Evolutionary conservation across 2,113 vertebrate genomes (phyloP).

Genomic region (Callipepla californica): DNA sequence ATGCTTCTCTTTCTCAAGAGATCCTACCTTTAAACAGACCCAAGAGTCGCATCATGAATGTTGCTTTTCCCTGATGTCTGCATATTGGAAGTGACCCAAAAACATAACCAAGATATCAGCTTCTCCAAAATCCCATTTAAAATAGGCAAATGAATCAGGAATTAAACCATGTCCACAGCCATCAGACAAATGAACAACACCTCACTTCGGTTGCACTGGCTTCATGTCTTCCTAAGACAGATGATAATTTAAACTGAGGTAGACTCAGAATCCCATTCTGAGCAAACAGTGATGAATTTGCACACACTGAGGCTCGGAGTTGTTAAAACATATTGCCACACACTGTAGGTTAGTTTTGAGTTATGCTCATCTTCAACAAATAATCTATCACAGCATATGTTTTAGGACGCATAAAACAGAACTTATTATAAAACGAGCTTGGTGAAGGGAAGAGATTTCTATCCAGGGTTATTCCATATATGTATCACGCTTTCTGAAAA

Average conservation of each 20-base stretch:
- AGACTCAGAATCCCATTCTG: not conserved
- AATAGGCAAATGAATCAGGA: not conserved
- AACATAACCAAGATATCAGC: not conserved
- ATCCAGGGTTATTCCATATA: not conserved
- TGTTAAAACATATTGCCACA: not conserved
- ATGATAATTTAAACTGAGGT: conserved; percentile 3
- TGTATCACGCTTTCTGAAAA: not conserved
- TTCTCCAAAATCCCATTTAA: not conserved
- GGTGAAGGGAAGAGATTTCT: not conserved
- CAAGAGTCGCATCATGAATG: not conserved
- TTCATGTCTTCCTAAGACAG: not conserved
- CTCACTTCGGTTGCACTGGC: not conserved
- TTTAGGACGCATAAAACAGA: not conserved
- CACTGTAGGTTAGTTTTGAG: not conserved
- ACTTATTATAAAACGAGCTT: not conserved
- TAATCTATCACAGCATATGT: not conserved
- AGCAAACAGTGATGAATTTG: not conserved
- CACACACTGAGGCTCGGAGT: not conserved
- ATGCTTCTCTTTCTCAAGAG: not conserved
- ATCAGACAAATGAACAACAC: not conserved
- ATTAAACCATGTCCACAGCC: not conserved
- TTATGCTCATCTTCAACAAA: not conserved
- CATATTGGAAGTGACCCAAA: not conserved
- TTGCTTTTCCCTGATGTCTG: not conserved
- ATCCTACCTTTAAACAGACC: not conserved